These are phyloP conservation scores for Idaea dimidiata DNA, from an alignment of 2,888 invertebrate genomes.

Conservation along the genomic window DNA sequence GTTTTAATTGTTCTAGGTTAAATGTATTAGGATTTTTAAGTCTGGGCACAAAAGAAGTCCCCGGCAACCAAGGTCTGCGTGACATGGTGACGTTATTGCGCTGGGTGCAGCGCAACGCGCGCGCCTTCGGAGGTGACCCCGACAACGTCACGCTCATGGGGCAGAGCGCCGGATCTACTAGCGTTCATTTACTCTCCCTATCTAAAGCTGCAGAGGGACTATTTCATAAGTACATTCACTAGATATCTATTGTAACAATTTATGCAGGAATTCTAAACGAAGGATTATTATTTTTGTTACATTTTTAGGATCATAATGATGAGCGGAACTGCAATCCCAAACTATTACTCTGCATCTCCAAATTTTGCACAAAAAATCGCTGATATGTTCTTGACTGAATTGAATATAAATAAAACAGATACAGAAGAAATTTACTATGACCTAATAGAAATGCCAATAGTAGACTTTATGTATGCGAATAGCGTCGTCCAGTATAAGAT, in stretches of 20 bases:
- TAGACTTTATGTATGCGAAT: slow-evolving; percentile 40
- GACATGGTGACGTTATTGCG: slow-evolving; percentile 37
- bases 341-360: slow-evolving; percentile 27
- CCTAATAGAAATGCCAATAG: slow-evolving; percentile 23
- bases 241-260: neutral
- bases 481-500: slow-evolving; percentile 16
- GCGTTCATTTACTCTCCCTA: slow-evolving; percentile 35
- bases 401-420: slow-evolving; percentile 50
- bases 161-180: slow-evolving; percentile 34
- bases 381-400: slow-evolving; percentile 32
- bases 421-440: slow-evolving; percentile 22
- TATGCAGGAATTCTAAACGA: neutral
- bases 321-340: slow-evolving; percentile 31
- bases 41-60: slow-evolving; percentile 36
- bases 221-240: slow-evolving; percentile 19
- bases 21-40: slow-evolving; percentile 49
- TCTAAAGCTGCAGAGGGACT: slow-evolving; percentile 32
- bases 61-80: slow-evolving; percentile 46
- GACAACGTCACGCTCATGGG: slow-evolving; percentile 37
- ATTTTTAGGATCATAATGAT: slow-evolving; percentile 26
- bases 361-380: slow-evolving; percentile 24
- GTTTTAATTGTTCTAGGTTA: slow-evolving; percentile 16
- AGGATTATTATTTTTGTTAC: neutral
- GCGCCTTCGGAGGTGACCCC: slow-evolving; percentile 38
- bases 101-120: slow-evolving; percentile 42